Base-by-base conservation (phyloP, 2,113 vertebrate genomes). In the Naja naja region DNA sequence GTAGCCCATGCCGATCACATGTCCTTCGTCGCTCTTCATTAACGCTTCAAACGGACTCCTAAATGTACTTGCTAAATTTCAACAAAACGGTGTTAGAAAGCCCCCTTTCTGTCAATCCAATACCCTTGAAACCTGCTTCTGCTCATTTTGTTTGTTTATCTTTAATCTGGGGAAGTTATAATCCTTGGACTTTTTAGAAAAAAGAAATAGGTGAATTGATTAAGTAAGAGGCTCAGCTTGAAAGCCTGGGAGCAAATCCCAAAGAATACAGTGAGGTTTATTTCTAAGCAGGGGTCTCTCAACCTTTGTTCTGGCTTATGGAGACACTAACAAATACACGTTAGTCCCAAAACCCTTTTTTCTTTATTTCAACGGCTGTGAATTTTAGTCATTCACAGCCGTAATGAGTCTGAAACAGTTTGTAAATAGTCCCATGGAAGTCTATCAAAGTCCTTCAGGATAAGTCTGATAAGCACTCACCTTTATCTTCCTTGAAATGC, bases 1-100 rank as follows among this genome's bases (percentile, higher is more conserved):
- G 91, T 97, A 95, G 89, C 98, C 98, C 53, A 97, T 97, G 90
- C 97, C 98, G 96, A 98, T 95, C 81, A 97, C 91, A 1, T 20
- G 86, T 90, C 53, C 69, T 92, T 96, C 97, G 34, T 98, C 97
- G 0, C 95, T 85, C 94, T 96, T 97, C 89, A 97, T 97, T 55
- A 97, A 95, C 39, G 95, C 96, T 88, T 98, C 97, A 86, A 97
- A 91, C 39, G 97, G 96, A 93, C 92, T 97, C 94, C 97, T 97
- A 92, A 97, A 96, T 22, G 87, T 7, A 0, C 94, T 97, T 1
- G 97, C 98, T 99, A 89, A 89, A 10, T 74, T 92, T 43, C n/a
- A 85, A 90, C 47, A 91, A 88, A 22, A n/a, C 52, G 87, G 69
- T 85, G 22, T 90, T 43, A 64, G 9, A 90, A 87, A 23, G 11